Percentiles rank a stretch among this genome's conserved stretches.
Conservation (phyloP, 1,140 invertebrate species). For the Agrypnia vestita region DNA sequence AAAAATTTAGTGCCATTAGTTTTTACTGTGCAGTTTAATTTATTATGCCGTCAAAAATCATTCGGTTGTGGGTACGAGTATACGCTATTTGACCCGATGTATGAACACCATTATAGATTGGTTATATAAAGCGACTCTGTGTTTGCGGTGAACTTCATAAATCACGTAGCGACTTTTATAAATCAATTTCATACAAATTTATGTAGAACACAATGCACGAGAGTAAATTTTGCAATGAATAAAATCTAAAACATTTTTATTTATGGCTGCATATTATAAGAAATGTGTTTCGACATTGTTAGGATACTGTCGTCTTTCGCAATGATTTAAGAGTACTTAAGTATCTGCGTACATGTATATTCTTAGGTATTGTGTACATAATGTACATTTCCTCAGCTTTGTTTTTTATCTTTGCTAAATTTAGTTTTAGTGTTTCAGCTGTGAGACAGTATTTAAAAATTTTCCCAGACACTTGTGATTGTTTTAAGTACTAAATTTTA, state of each 20-base stretch:
- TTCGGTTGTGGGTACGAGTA: neutral
- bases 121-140: neutral
- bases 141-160: neutral
- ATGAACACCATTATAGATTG: neutral
- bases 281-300: too few species aligned
- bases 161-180: neutral
- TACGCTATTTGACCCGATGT: neutral
- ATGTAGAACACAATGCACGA: neutral
- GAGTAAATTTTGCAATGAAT: neutral
- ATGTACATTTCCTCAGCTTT: too few species aligned
- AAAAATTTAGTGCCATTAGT: neutral
- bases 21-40: slow-evolving; percentile 6
- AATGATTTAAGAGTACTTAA: too few species aligned
- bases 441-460: too few species aligned
- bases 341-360: too few species aligned
- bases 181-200: neutral
- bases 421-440: too few species aligned
- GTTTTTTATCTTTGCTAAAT: too few species aligned
- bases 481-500: too few species aligned
- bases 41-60: slow-evolving; percentile 11
- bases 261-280: too few species aligned
- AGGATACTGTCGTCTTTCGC: too few species aligned
- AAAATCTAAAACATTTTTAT: neutral
- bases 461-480: too few species aligned
- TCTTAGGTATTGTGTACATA: too few species aligned